phyloP scores from a whole-genome alignment of 2,888 invertebrate genomes.

The Eurois occulta region DNA sequence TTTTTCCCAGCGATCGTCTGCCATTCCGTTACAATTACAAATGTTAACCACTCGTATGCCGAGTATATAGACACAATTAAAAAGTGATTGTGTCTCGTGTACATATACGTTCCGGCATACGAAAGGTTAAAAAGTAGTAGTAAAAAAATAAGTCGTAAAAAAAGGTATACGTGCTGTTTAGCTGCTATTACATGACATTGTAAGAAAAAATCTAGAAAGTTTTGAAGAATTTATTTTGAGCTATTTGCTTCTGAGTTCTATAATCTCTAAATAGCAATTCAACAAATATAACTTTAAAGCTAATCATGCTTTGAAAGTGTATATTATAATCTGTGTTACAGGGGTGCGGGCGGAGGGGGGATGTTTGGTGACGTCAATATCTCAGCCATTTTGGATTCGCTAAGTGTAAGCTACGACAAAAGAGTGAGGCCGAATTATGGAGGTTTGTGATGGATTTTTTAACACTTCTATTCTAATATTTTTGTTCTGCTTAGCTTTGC shows the following conservation, averaged over 20 bases:
- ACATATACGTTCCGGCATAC: too few species aligned
- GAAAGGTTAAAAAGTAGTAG: neutral
- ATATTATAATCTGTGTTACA: conserved; percentile 73
- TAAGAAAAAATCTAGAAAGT: neutral
- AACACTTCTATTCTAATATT: neutral
- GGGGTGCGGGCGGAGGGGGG: conserved; percentile 93
- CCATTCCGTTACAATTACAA: too few species aligned
- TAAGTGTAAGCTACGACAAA: conserved; percentile 99
- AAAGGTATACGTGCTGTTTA: neutral
- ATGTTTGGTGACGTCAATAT: conserved; percentile 98
- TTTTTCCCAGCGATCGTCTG: neutral
- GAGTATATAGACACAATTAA: too few species aligned
- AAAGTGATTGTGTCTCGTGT: too few species aligned
- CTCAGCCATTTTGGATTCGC: conserved; percentile 97
- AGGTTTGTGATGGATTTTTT: conserved; percentile 91
- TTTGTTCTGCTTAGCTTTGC: conserved; percentile 57
- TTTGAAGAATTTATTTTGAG: neutral
- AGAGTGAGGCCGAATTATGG: conserved; percentile 99
- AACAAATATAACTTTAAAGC: neutral
- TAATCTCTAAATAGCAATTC: neutral
- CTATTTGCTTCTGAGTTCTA: neutral
- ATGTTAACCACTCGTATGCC: too few species aligned
- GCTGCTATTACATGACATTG: neutral
- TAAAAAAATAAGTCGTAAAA: neutral
- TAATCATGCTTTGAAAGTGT: conserved; percentile 29